Percentiles rank a stretch among this genome's conserved stretches.
Evolutionary conservation across 2,797 vertebrate genomes (phyloP).

Genomic region (Lithobates pipiens): DNA sequence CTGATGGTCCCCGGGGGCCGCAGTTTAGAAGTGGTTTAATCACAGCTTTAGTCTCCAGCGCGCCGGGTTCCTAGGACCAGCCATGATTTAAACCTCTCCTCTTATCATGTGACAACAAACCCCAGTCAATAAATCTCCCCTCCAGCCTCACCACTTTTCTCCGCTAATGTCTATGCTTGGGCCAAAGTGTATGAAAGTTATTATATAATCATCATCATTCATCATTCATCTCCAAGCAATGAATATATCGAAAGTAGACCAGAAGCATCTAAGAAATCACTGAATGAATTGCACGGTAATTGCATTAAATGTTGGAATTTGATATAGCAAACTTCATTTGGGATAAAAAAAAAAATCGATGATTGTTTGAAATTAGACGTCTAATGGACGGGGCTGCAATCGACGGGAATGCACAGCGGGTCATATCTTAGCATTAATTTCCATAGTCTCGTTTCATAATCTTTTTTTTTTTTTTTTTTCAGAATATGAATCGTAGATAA

Average conservation of each 20-base stretch:
- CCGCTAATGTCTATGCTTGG: conserved; percentile 48
- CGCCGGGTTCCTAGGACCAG: conserved; percentile 30
- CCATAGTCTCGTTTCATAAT: conserved; percentile 34
- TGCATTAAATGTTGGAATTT: conserved; percentile 52
- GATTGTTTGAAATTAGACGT: conserved; percentile 54
- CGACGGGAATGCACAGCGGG: conserved; percentile 4
- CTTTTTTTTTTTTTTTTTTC: conserved; percentile 46
- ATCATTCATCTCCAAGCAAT: conserved; percentile 51
- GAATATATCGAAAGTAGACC: not conserved
- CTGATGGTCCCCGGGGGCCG: conserved; percentile 24
- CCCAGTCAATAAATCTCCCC: conserved; percentile 49
- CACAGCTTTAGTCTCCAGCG: conserved; percentile 39
- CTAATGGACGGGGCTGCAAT: conserved; percentile 49
- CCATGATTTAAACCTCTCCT: conserved; percentile 50
- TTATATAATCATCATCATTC: conserved; percentile 54
- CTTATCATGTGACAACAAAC: conserved; percentile 46
- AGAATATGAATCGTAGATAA: conserved; percentile 18
- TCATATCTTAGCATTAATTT: conserved; percentile 36
- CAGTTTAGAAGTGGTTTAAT: conserved; percentile 54
- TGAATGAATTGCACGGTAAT: conserved; percentile 50
- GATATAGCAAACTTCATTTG: conserved; percentile 56
- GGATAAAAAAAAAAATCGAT: conserved; percentile 48
- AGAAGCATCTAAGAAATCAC: not conserved
- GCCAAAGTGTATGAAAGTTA: conserved; percentile 52
- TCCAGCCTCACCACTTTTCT: conserved; percentile 5